phyloP scores from a whole-genome alignment of 2,113 vertebrate genomes.

The Brienomyrus brachyistius region DNA sequence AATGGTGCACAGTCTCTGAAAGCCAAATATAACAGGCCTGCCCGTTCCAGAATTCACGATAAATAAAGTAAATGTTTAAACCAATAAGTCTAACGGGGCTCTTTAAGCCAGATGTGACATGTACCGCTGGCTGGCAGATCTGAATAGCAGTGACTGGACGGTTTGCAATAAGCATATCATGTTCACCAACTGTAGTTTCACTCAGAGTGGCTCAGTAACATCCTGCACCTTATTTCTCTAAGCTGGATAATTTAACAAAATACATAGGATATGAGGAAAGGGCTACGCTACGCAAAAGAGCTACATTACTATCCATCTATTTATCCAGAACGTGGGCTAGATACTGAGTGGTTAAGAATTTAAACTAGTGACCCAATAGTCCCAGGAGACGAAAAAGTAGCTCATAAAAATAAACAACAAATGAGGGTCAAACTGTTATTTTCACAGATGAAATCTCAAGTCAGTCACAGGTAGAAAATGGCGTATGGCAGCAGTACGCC shows the following conservation, averaged over 20 bases:
- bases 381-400: background rate
- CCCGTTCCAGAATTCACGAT: background rate
- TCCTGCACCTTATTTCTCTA: background rate
- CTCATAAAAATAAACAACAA: background rate
- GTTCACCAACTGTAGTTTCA: background rate
- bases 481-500: background rate
- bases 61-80: background rate
- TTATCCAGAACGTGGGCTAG: background rate
- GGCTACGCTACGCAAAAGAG: background rate
- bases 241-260: background rate
- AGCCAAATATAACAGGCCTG: background rate
- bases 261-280: background rate
- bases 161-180: background rate
- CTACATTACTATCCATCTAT: background rate
- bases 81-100: background rate
- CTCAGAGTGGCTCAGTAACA: background rate
- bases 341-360: background rate
- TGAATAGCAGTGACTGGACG: background rate
- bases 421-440: background rate
- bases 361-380: background rate
- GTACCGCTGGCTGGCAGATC: background rate
- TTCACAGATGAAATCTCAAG: background rate
- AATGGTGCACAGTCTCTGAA: background rate
- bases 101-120: background rate
- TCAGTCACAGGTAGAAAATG: background rate